Evolutionary conservation across 2,797 vertebrate genomes (phyloP).

Genomic region (Anas georgica): DNA sequence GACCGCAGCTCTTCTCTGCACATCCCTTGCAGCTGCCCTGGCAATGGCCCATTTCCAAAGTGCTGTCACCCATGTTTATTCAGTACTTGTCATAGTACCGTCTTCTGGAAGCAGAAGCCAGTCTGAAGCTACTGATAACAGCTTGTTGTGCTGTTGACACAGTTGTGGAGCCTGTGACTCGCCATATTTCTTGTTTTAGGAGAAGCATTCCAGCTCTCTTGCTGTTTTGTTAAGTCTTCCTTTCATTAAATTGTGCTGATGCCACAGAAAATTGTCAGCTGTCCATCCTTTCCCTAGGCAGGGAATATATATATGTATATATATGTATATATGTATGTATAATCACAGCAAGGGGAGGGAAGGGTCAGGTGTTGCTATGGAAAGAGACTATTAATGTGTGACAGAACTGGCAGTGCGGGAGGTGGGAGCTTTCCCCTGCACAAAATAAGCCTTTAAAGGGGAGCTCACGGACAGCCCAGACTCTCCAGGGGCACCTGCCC

Average conservation of each 20-base stretch:
- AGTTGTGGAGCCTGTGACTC: background rate
- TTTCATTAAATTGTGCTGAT: conserved; percentile 28
- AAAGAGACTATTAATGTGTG: conserved; percentile 39
- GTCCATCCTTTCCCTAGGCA: background rate
- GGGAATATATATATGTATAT: background rate
- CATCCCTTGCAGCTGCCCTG: conserved; percentile 9
- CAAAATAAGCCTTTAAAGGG: background rate
- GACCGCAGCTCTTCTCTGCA: background rate
- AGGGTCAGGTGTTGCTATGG: conserved; percentile 58
- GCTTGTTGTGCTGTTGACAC: conserved; percentile 29
- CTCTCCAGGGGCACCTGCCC: background rate
- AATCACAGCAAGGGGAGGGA: conserved; percentile 30
- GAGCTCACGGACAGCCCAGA: background rate
- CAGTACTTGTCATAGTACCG: background rate
- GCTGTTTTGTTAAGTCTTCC: background rate
- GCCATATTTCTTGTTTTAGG: background rate
- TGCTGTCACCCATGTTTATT: background rate
- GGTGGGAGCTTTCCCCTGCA: background rate
- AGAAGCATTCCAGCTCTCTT: background rate
- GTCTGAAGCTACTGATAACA: conserved; percentile 14
- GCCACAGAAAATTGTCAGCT: conserved; percentile 22
- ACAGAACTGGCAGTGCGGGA: background rate
- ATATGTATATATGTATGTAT: conserved; percentile 28
- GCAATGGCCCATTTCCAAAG: conserved; percentile 13
- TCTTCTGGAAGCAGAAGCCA: conserved; percentile 23